These are phyloP conservation scores for Formica aserva DNA, from an alignment of 2,888 invertebrate genomes.

Conservation along the genomic window DNA sequence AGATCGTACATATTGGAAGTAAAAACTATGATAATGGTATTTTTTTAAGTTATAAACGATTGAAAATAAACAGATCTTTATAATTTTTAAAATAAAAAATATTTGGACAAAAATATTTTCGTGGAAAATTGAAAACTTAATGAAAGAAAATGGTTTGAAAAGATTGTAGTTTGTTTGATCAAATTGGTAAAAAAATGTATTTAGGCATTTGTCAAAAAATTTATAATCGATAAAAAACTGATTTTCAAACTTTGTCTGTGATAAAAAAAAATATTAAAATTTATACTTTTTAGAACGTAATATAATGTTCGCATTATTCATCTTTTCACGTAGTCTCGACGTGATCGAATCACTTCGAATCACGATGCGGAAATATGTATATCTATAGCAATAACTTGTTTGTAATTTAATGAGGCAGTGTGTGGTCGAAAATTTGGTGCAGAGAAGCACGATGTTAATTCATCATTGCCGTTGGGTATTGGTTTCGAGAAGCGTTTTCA, in stretches of 20 bases:
- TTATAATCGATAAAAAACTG: background rate
- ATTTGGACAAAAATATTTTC: background rate
- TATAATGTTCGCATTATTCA: background rate
- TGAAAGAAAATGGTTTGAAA: background rate
- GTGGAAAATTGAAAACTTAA: background rate
- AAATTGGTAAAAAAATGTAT: background rate
- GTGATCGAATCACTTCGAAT: constrained; percentile 21
- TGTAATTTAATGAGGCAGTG: constrained; percentile 37
- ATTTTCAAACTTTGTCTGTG: background rate
- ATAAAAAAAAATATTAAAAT: constrained; percentile 6
- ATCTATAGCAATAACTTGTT: constrained; percentile 22
- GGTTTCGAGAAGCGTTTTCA: constrained; percentile 55
- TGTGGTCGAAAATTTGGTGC: constrained; percentile 29
- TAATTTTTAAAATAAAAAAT: background rate
- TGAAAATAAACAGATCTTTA: background rate
- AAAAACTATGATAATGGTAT: background rate
- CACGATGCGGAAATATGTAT: constrained; percentile 2
- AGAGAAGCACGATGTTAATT: constrained; percentile 55
- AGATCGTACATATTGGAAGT: background rate
- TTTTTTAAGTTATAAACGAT: background rate
- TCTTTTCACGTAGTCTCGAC: constrained; percentile 5
- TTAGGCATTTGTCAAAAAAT: background rate
- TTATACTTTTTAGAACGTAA: background rate
- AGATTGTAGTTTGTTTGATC: background rate
- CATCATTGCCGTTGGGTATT: constrained; percentile 62